Evolutionary conservation across 2,888 invertebrate genomes (phyloP).

Genomic region (Hypomecis punctinalis): DNA sequence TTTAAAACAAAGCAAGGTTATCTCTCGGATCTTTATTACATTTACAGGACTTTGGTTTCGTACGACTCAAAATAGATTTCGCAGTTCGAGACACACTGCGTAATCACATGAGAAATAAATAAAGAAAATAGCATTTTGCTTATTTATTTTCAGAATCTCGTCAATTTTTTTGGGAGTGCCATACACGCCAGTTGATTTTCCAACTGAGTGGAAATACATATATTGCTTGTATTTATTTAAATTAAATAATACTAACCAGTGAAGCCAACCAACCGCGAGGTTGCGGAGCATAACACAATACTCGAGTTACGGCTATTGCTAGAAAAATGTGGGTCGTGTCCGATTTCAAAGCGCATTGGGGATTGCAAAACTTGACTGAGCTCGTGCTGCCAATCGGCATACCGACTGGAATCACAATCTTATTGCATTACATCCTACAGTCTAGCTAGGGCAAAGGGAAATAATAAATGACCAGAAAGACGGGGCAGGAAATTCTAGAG

Average conservation of each 20-base stretch:
- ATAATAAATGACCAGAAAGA: background rate
- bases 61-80: background rate
- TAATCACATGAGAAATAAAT: too few species aligned
- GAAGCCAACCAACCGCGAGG: slow-evolving; percentile 26
- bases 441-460: background rate
- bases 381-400: slow-evolving; percentile 51
- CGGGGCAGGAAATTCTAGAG: too few species aligned
- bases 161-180: background rate
- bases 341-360: slow-evolving; percentile 72
- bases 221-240: slow-evolving; percentile 4
- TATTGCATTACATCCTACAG: slow-evolving; percentile 34
- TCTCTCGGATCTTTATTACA: background rate
- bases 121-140: too few species aligned
- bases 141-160: background rate
- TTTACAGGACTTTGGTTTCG: background rate
- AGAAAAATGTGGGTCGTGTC: slow-evolving; percentile 77
- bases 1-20: slow-evolving; percentile 11
- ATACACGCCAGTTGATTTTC: background rate
- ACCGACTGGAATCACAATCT: slow-evolving; percentile 51
- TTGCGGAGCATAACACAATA: slow-evolving; percentile 58
- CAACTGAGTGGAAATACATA: background rate
- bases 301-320: slow-evolving; percentile 71
- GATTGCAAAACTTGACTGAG: slow-evolving; percentile 62
- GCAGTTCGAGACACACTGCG: too few species aligned
- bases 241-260: slow-evolving; percentile 18